Conservation (phyloP, 92 coral and sea anemone genomes). For the Parazoanthus darwini region DNA sequence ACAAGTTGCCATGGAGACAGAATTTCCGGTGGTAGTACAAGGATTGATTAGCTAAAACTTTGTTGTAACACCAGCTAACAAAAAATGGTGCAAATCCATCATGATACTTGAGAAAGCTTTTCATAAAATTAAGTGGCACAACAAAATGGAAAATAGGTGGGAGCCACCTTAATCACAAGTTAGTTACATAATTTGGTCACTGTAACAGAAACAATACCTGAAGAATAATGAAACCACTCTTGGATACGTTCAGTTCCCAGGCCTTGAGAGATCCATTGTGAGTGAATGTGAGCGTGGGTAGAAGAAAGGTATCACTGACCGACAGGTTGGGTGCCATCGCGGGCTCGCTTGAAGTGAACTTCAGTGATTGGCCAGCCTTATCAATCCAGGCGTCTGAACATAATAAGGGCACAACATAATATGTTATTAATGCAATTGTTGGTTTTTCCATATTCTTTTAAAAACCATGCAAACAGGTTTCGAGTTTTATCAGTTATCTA, state of each 20-base stretch:
- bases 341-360: constrained; percentile 14
- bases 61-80: too few relatives aligned
- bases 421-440: not conserved
- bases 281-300: constrained; percentile 54
- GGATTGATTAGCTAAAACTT: too few relatives aligned
- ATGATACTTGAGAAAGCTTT: too few relatives aligned
- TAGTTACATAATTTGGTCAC: not conserved
- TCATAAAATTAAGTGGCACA: too few relatives aligned
- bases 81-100: too few relatives aligned
- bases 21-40: too few relatives aligned
- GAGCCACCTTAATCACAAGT: not conserved
- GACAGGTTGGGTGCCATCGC: not conserved
- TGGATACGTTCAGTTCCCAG: constrained; percentile 44
- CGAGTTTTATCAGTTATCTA: not conserved
- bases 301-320: constrained; percentile 46
- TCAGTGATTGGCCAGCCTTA: constrained; percentile 38
- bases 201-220: constrained; percentile 49
- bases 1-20: too few relatives aligned
- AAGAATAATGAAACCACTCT: constrained; percentile 49
- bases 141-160: too few relatives aligned
- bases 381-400: constrained; percentile 10
- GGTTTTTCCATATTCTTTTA: too few relatives aligned
- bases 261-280: constrained; percentile 51
- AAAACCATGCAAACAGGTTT: not conserved
- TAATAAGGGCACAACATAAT: not conserved